Evolutionary conservation across 2,797 vertebrate genomes (phyloP).

Genomic region (Manis javanica): DNA sequence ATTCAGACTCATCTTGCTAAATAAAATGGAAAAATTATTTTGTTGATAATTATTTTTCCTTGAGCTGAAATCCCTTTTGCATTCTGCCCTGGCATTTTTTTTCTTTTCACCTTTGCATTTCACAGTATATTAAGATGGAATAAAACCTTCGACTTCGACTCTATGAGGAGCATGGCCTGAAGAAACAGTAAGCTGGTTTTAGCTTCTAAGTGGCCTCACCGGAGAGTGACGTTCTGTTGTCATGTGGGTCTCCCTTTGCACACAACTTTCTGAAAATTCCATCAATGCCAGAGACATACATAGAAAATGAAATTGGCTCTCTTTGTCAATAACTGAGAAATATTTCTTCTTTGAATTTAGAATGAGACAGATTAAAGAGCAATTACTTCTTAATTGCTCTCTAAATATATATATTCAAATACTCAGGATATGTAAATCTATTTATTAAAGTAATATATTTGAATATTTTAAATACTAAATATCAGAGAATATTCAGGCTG

Average conservation of each 20-base stretch:
- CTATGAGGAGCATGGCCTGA: background rate
- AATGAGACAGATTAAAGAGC: background rate
- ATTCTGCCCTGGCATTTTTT: background rate
- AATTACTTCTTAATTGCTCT: background rate
- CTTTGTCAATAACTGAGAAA: background rate
- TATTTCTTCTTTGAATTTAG: conserved; percentile 5
- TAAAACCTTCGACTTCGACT: background rate
- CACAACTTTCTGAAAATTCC: background rate
- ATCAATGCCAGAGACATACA: background rate
- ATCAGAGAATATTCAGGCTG: background rate
- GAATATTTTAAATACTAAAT: no score
- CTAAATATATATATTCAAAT: no score
- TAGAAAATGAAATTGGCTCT: background rate
- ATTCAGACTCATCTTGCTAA: conserved; percentile 54
- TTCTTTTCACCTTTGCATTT: background rate
- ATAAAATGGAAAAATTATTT: conserved; percentile 77
- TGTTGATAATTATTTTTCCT: conserved; percentile 59
- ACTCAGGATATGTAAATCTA: no score
- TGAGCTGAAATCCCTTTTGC: background rate
- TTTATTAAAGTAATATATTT: no score
- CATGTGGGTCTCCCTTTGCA: background rate
- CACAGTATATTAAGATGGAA: background rate
- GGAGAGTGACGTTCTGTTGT: background rate
- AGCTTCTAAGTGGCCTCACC: background rate
- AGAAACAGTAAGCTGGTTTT: background rate